Conservation (phyloP, 2,113 vertebrate genomes). For the Lycaon pictus region DNA sequence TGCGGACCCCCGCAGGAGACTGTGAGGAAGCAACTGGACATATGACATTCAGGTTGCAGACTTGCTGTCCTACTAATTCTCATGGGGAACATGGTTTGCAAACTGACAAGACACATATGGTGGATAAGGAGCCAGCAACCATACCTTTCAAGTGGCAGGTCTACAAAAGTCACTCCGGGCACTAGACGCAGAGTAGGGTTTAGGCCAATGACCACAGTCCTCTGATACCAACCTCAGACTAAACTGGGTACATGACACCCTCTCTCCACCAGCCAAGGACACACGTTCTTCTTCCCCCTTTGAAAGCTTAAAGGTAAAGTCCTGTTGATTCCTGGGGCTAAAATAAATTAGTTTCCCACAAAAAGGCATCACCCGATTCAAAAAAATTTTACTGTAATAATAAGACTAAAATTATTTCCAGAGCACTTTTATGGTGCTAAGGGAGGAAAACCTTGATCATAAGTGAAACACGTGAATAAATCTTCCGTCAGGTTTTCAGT, state of each 20-base stretch:
- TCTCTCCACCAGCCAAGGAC: not conserved
- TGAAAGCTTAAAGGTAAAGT: not conserved
- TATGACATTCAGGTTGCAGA: not conserved
- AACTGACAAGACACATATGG: fast-evolving
- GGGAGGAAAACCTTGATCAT: not conserved
- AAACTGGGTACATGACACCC: not conserved
- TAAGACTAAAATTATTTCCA: not conserved
- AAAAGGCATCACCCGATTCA: not conserved
- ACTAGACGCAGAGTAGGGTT: not conserved
- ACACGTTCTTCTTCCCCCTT: not conserved
- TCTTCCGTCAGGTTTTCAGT: not conserved
- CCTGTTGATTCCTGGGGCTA: not conserved
- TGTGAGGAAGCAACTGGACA: not conserved
- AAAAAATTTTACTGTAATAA: not conserved
- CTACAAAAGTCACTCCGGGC: not conserved
- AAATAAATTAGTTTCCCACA: not conserved
- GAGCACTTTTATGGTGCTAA: not conserved
- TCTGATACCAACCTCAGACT: not conserved
- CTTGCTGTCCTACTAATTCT: not conserved
- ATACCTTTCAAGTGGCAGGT: not conserved
- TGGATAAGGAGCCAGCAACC: not conserved
- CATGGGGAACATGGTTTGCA: too few relatives aligned
- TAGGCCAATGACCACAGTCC: too few relatives aligned
- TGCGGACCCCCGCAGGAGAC: too few relatives aligned
- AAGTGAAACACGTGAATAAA: not conserved